Percentiles rank a stretch among this genome's conserved stretches.
Conservation (phyloP, 2,888 invertebrate species). For the Allolobophora icterica region DNA sequence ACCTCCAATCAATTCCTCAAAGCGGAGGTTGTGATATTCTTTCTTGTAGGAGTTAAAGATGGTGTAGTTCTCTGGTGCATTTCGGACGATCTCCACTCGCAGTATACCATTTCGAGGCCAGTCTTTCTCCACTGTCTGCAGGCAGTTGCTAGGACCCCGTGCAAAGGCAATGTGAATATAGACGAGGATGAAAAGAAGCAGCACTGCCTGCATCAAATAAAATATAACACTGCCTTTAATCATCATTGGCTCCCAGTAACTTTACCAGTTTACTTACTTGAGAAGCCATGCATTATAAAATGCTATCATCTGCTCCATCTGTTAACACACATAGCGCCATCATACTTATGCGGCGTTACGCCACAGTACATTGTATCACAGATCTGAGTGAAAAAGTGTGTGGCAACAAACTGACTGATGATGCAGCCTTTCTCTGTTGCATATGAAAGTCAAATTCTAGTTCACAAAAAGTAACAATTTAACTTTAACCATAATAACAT, state of each 20-base stretch:
- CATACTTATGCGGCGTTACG: no score
- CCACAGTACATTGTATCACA: no score
- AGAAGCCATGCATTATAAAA: not conserved
- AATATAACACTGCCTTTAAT: not conserved
- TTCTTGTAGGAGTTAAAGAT: conserved; percentile 84
- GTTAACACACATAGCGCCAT: not conserved
- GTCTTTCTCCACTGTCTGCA: conserved; percentile 77
- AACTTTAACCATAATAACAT: not conserved
- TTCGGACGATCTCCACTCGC: conserved; percentile 79
- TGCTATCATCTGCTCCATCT: no score
- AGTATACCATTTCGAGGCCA: conserved; percentile 97
- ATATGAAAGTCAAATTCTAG: not conserved
- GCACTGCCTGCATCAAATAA: conserved; percentile 71
- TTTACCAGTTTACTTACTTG: not conserved
- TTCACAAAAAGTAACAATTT: not conserved
- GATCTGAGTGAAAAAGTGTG: not conserved
- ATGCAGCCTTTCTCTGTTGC: conserved; percentile 8
- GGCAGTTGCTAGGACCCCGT: conserved; percentile 87
- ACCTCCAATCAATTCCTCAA: not conserved
- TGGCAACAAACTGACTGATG: not conserved
- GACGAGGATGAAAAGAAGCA: conserved; percentile 86
- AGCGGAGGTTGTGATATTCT: conserved; percentile 39
- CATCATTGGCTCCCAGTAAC: not conserved
- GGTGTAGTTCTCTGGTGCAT: conserved; percentile 73
- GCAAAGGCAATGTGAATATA: conserved; percentile 95